Conservation (phyloP, 2,797 vertebrate species). For the Diplodus puntazzo region DNA sequence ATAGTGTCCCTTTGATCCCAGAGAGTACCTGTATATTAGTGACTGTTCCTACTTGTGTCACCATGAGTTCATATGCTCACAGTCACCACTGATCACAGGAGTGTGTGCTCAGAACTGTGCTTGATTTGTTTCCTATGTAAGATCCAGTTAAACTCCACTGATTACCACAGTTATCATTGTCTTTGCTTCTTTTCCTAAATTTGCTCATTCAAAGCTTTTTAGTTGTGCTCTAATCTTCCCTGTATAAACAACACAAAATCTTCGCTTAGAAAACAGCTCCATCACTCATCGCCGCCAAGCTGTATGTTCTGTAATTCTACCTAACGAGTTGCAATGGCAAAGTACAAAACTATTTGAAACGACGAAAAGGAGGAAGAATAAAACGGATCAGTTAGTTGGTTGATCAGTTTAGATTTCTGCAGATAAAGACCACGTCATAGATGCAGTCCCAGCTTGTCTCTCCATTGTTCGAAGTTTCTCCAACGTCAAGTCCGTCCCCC, state of each 20-base stretch:
- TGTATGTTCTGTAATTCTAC: background rate
- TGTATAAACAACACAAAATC: slow-evolving; percentile 1
- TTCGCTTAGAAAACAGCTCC: background rate
- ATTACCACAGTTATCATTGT: background rate
- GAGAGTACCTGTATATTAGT: too few relatives aligned
- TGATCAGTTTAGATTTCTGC: background rate
- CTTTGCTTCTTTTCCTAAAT: background rate
- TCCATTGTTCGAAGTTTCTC: background rate
- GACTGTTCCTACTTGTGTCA: background rate
- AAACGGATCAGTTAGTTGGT: background rate
- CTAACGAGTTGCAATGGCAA: slow-evolving; percentile 1
- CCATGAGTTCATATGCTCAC: background rate
- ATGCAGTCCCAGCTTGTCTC: background rate
- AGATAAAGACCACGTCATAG: background rate
- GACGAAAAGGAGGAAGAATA: background rate
- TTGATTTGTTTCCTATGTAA: background rate
- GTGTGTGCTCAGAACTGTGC: too few relatives aligned
- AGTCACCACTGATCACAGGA: background rate
- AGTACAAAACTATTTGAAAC: background rate
- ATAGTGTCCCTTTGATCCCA: too few relatives aligned
- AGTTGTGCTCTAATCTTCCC: background rate
- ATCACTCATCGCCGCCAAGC: background rate
- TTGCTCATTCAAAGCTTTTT: background rate
- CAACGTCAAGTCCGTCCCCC: background rate
- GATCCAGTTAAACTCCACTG: background rate